These are phyloP conservation scores for Alviniconcha marisindica DNA, from an alignment of 1,140 invertebrate genomes.

Conservation along the genomic window DNA sequence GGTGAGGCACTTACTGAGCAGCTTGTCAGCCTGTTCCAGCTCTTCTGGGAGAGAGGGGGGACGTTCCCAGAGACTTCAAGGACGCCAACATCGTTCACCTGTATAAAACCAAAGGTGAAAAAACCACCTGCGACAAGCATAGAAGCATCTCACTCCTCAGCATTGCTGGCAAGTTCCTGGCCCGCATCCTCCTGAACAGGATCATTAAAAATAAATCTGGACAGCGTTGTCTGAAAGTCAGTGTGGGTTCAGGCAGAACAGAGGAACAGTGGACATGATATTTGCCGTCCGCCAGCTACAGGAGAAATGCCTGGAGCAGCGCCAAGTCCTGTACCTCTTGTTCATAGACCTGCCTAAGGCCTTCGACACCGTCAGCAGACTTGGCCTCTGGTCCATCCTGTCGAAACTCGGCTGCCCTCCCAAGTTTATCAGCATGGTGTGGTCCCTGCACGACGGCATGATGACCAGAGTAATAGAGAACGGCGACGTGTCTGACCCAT, in stretches of 20 bases:
- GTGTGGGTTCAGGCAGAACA: constrained; percentile 47
- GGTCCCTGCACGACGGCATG: constrained; percentile 44
- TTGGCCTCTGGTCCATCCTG: constrained; percentile 27
- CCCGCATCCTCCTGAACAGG: constrained; percentile 48
- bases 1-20: neutral
- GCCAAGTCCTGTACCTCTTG: constrained; percentile 42
- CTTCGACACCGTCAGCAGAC: constrained; percentile 50
- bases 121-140: constrained; percentile 45
- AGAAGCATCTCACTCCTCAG: constrained; percentile 47
- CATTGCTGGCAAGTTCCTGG: constrained; percentile 47
- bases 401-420: constrained; percentile 47
- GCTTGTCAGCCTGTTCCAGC: neutral
- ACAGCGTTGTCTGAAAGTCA: too few species aligned
- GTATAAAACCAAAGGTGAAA: constrained; percentile 48
- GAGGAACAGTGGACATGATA: constrained; percentile 50
- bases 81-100: constrained; percentile 46
- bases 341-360: constrained; percentile 57
- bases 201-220: too few species aligned
- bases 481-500: too few species aligned
- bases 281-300: constrained; percentile 53
- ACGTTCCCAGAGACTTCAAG: constrained; percentile 38
- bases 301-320: constrained; percentile 55
- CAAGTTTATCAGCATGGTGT: constrained; percentile 40
- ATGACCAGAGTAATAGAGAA: too few species aligned
- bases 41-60: neutral